phyloP scores from a whole-genome alignment of 1,140 invertebrate genomes.

The Belonocnema kinseyi region DNA sequence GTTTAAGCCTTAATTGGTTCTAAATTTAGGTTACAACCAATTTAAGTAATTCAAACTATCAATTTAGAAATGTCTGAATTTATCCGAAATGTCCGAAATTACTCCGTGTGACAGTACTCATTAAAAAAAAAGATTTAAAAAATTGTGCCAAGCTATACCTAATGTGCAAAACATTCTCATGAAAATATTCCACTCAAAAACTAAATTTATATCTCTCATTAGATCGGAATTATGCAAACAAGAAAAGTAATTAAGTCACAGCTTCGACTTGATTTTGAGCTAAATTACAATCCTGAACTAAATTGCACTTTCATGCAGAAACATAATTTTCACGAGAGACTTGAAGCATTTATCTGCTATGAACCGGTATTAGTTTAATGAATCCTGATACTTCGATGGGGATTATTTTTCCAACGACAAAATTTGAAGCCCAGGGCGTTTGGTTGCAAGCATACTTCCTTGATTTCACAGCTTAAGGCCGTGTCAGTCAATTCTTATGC shows the following conservation, averaged over 20 bases:
- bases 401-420: background rate
- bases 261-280: background rate
- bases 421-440: slow-evolving; percentile 6
- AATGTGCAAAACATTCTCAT: no score
- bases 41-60: no score
- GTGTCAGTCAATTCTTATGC: slow-evolving; percentile 19
- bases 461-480: slow-evolving; percentile 47
- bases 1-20: no score
- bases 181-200: no score
- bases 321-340: slow-evolving; percentile 1
- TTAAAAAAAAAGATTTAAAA: no score
- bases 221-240: background rate
- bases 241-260: slow-evolving; percentile 19
- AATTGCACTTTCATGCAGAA: slow-evolving; percentile 5
- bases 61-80: no score
- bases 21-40: no score
- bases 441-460: slow-evolving; percentile 35
- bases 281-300: background rate
- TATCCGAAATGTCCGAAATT: no score
- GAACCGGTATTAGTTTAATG: slow-evolving; percentile 19
- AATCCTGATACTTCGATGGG: background rate
- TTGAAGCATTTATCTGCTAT: background rate
- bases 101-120: no score
- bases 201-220: no score
- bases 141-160: no score